Evolutionary conservation across 2,113 vertebrate genomes (phyloP).

Genomic region (Solenodon paradoxus): DNA sequence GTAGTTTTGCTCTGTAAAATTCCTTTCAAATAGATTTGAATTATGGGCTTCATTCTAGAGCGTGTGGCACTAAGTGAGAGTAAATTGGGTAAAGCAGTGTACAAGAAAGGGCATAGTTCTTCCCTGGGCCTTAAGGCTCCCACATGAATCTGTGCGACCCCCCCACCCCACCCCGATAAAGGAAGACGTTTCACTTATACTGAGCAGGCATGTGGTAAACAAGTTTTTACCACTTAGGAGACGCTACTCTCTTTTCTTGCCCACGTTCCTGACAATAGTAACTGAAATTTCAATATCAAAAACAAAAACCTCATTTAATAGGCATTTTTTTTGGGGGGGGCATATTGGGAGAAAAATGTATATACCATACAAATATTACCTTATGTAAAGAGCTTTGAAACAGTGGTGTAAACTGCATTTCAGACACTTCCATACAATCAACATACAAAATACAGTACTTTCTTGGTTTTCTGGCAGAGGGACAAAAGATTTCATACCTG

Average conservation of each 20-base stretch:
- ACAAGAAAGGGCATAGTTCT: background rate
- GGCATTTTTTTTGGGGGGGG: background rate
- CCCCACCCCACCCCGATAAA: background rate
- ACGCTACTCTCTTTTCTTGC: background rate
- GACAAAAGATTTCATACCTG: slow-evolving; percentile 71
- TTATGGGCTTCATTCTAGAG: background rate
- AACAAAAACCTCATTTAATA: background rate
- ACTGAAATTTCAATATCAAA: slow-evolving; percentile 60
- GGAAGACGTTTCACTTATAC: background rate
- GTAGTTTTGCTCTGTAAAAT: slow-evolving; percentile 26
- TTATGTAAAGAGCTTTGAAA: slow-evolving; percentile 77
- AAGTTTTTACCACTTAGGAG: background rate
- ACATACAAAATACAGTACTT: slow-evolving; percentile 85
- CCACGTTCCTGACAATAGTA: background rate
- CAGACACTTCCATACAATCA: slow-evolving; percentile 60
- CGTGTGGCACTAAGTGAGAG: background rate
- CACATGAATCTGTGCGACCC: background rate
- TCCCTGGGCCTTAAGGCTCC: background rate
- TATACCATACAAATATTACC: slow-evolving; percentile 17
- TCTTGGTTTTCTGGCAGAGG: slow-evolving; percentile 76
- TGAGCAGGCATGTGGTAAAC: background rate
- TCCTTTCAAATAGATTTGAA: slow-evolving; percentile 60
- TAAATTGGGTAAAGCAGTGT: slow-evolving; percentile 21
- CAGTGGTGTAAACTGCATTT: slow-evolving; percentile 75
- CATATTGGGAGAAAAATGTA: slow-evolving; percentile 44